Percentiles rank a stretch among this genome's conserved stretches.
These are phyloP conservation scores for Plebejus melissa DNA, from an alignment of 2,888 invertebrate genomes.

Conservation along the genomic window DNA sequence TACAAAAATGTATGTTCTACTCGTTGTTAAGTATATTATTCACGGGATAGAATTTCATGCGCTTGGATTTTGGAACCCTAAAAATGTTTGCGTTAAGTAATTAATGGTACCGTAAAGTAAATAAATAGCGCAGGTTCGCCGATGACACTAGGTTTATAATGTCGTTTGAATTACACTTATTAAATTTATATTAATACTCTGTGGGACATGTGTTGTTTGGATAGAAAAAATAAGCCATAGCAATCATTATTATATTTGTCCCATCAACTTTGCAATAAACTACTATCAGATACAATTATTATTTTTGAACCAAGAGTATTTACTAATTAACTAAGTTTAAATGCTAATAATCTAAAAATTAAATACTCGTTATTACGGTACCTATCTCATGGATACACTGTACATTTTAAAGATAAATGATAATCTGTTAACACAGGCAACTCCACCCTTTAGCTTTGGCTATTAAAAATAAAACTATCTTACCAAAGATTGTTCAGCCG, in stretches of 20 bases:
- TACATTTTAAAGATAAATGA: too few species aligned
- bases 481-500: too few species aligned
- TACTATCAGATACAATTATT: not conserved
- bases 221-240: not conserved
- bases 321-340: too few species aligned
- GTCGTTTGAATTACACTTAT: constrained; percentile 8
- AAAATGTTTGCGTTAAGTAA: not conserved
- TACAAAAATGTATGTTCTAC: not conserved
- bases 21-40: too few species aligned
- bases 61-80: constrained; percentile 2
- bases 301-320: too few species aligned
- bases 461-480: too few species aligned
- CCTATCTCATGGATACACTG: too few species aligned
- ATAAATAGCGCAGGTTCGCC: constrained; percentile 5
- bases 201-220: not conserved
- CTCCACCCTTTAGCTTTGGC: too few species aligned
- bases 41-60: not conserved
- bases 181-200: not conserved
- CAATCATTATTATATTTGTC: not conserved
- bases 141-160: not conserved
- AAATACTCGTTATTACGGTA: too few species aligned
- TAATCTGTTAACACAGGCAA: too few species aligned
- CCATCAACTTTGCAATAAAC: not conserved
- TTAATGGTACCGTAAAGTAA: not conserved
- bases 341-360: too few species aligned